These are phyloP conservation scores for Apomyelois bistriatella DNA, from an alignment of 2,888 invertebrate genomes.

Conservation along the genomic window DNA sequence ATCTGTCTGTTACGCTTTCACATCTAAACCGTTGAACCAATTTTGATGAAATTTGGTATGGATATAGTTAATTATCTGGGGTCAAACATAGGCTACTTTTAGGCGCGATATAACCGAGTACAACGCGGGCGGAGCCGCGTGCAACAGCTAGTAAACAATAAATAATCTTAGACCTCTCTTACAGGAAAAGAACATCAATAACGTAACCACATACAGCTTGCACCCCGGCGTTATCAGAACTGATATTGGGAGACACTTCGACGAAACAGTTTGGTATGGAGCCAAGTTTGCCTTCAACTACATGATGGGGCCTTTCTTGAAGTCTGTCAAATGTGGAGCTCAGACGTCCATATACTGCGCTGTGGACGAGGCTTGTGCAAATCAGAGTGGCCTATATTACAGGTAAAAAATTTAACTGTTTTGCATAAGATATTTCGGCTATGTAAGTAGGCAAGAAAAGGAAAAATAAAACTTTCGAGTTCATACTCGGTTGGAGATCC, in stretches of 20 bases:
- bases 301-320: conserved; percentile 63
- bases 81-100: too few relatives aligned
- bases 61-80: too few relatives aligned
- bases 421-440: too few relatives aligned
- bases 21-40: too few relatives aligned
- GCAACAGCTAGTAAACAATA: too few relatives aligned
- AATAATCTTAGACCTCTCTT: conserved; percentile 14
- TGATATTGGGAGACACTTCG: conserved; percentile 81
- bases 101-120: too few relatives aligned
- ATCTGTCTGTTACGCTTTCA: not conserved
- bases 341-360: conserved; percentile 87
- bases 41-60: too few relatives aligned
- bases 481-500: too few relatives aligned
- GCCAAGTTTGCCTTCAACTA: conserved; percentile 47
- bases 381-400: conserved; percentile 79
- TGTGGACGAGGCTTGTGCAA: conserved; percentile 79
- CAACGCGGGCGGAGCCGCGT: too few relatives aligned
- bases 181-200: conserved; percentile 53
- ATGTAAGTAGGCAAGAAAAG: too few relatives aligned
- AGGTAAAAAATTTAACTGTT: too few relatives aligned
- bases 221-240: conserved; percentile 84
- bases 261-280: conserved; percentile 46
- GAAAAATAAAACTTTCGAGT: too few relatives aligned
- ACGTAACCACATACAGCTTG: conserved; percentile 80
- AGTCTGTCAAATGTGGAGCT: conserved; percentile 83